A percentile compares a stretch with the other conserved stretches of the same genome.
phyloP scores from a whole-genome alignment of 2,113 vertebrate genomes.

The Xyrauchen texanus region DNA sequence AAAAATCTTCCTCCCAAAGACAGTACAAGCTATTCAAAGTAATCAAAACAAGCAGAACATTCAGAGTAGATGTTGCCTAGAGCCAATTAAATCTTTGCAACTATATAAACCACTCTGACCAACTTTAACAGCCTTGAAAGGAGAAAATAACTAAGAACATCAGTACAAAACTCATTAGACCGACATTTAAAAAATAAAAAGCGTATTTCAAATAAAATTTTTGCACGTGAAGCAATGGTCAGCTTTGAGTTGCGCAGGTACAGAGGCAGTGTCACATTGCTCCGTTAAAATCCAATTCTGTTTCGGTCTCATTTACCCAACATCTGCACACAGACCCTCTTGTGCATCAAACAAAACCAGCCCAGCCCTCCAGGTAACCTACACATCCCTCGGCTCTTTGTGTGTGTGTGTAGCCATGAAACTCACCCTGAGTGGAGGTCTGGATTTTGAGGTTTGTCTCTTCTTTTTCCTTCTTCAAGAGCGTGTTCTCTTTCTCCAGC shows the following conservation, averaged over 20 bases:
- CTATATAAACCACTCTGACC: neutral
- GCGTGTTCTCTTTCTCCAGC: slow-evolving; percentile 84
- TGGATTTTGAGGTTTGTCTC: slow-evolving; percentile 82
- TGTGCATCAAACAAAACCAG: slow-evolving; percentile 48
- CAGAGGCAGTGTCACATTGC: slow-evolving; percentile 36
- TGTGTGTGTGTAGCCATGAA: slow-evolving; percentile 15
- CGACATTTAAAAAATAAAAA: slow-evolving; percentile 26
- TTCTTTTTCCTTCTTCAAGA: slow-evolving; percentile 91
- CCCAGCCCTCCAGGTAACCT: slow-evolving; percentile 37
- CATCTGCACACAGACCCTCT: slow-evolving; percentile 56
- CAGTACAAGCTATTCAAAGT: neutral
- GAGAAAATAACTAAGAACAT: neutral
- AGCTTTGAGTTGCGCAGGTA: slow-evolving; percentile 25
- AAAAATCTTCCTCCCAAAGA: neutral
- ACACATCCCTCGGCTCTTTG: slow-evolving; percentile 17
- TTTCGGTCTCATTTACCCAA: slow-evolving; percentile 36
- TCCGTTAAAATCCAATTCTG: slow-evolving; percentile 49
- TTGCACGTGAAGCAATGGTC: slow-evolving; percentile 37
- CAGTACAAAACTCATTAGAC: neutral
- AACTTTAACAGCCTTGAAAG: neutral
- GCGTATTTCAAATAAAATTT: slow-evolving; percentile 22
- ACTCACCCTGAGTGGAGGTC: slow-evolving; percentile 76
- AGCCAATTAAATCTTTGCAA: neutral
- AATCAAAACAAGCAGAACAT: neutral
- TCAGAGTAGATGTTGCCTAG: neutral